Conservation (phyloP, 2,888 invertebrate genomes). For the Phaedon cochleariae region DNA sequence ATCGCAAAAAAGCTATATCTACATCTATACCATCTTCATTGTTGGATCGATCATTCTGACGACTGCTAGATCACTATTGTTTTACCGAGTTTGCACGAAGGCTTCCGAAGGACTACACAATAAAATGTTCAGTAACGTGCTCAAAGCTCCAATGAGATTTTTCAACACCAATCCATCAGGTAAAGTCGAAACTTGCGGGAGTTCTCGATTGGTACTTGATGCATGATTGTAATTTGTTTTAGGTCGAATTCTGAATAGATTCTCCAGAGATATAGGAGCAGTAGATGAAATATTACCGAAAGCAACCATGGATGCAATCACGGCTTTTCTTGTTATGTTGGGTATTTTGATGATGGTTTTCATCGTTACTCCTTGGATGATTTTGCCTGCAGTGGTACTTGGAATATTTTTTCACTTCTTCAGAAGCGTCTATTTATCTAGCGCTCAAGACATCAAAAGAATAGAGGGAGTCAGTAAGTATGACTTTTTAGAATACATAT, state of each 20-base stretch:
- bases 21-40: conserved; percentile 69
- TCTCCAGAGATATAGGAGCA: conserved; percentile 84
- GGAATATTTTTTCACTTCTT: conserved; percentile 71
- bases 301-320: conserved; percentile 70
- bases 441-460: conserved; percentile 77
- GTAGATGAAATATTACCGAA: conserved; percentile 77
- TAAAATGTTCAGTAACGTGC: conserved; percentile 77
- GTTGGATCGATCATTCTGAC: conserved; percentile 69
- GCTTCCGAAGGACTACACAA: conserved; percentile 80
- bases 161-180: conserved; percentile 86
- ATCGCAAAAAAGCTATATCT: conserved; percentile 57
- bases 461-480: conserved; percentile 64
- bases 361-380: conserved; percentile 74
- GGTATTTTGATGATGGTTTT: conserved; percentile 71
- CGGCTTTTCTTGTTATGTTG: conserved; percentile 73
- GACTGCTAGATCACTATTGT: conserved; percentile 72
- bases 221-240: too few relatives aligned
- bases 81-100: conserved; percentile 77
- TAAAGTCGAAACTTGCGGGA: too few relatives aligned
- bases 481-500: neutral
- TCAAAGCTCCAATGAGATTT: conserved; percentile 81
- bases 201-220: too few relatives aligned
- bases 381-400: conserved; percentile 71
- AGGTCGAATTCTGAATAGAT: conserved; percentile 82
- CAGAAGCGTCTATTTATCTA: conserved; percentile 72